Percentiles rank a stretch among this genome's conserved stretches.
These are phyloP conservation scores for Leptinotarsa peninsularis DNA, from an alignment of 2,888 invertebrate species.

Conservation along the genomic window DNA sequence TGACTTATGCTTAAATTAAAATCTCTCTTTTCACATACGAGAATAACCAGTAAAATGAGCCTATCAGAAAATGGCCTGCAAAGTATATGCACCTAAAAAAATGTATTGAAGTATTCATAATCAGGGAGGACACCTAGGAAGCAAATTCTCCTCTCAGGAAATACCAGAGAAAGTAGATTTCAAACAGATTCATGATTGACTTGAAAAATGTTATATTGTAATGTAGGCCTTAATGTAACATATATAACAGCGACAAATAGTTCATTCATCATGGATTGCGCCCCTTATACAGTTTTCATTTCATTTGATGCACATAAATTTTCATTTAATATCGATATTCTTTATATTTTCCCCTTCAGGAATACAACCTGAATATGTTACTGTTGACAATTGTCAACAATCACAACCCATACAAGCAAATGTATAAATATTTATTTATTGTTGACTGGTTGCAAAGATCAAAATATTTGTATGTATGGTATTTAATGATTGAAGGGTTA, in stretches of 20 bases:
- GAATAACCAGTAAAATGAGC: neutral
- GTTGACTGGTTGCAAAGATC: neutral
- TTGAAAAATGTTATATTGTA: too few species aligned
- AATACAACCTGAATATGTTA: too few species aligned
- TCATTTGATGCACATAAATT: too few species aligned
- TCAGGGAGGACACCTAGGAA: neutral
- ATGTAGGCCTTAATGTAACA: too few species aligned
- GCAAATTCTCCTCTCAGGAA: too few species aligned
- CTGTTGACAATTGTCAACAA: neutral
- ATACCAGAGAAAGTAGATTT: too few species aligned
- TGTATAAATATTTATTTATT: neutral
- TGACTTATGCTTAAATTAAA: constrained; percentile 9
- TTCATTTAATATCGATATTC: too few species aligned
- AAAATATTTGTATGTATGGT: neutral
- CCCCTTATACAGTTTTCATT: neutral
- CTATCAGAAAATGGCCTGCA: neutral
- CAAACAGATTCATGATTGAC: too few species aligned
- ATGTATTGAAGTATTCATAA: constrained; percentile 40
- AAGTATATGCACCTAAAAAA: constrained; percentile 24
- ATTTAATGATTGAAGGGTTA: neutral
- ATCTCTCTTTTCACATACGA: neutral
- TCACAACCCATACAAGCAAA: neutral
- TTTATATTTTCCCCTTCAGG: too few species aligned
- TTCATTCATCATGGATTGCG: constrained; percentile 34
- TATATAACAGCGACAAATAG: neutral